Percentiles rank a stretch among this genome's conserved stretches.
Conservation (phyloP, 2,888 invertebrate species). For the Cephus spinipes region DNA sequence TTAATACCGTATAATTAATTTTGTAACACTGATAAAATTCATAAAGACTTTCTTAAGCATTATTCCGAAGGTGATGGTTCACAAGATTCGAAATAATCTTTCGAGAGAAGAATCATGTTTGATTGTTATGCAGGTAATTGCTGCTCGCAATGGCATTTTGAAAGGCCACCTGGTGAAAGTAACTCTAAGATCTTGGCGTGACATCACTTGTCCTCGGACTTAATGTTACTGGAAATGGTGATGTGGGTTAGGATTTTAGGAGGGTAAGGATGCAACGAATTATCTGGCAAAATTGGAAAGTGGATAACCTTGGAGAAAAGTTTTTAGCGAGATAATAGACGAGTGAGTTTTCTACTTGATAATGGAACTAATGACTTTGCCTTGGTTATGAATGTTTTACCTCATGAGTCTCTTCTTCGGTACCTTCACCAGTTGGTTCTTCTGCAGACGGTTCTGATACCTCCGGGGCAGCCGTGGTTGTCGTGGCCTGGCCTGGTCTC, state of each 20-base stretch:
- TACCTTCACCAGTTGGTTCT: conserved; percentile 61
- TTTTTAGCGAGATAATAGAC: not conserved
- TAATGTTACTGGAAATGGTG: conserved; percentile 22
- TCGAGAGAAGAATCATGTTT: not conserved
- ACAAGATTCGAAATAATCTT: not conserved
- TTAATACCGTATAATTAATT: not conserved
- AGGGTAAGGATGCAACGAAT: conserved; percentile 11
- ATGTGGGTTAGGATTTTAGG: conserved; percentile 19
- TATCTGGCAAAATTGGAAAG: conserved; percentile 1
- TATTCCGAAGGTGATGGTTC: not conserved
- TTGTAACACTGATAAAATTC: not conserved
- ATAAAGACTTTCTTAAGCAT: not conserved
- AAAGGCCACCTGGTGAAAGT: conserved; percentile 62
- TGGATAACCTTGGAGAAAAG: conserved; percentile 13
- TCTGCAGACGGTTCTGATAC: conserved; percentile 48
- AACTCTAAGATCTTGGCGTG: conserved; percentile 34
- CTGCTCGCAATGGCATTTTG: conserved; percentile 54
- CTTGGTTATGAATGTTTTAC: conserved; percentile 33
- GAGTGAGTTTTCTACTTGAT: not conserved
- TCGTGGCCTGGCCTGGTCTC: conserved; percentile 67
- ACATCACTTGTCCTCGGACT: conserved; percentile 43
- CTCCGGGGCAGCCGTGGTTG: conserved; percentile 64
- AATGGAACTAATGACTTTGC: not conserved
- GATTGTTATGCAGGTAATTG: not conserved
- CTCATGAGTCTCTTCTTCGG: conserved; percentile 63